Base-by-base conservation (phyloP, 2,888 invertebrate genomes). In the Diploptera punctata region DNA sequence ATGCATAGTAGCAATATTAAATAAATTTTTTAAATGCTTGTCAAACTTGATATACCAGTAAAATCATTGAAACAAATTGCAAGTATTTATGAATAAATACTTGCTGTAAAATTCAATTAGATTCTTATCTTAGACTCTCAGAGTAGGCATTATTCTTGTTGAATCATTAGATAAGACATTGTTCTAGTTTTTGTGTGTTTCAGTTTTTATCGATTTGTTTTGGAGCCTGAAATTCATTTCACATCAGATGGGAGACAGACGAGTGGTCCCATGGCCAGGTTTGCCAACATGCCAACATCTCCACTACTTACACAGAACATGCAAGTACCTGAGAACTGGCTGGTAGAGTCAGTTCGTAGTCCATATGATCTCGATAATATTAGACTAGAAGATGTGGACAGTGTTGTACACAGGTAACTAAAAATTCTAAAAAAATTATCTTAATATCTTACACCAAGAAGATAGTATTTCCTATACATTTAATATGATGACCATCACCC, bases 301-400 rank as follows among this genome's bases (percentile, higher is more conserved):
- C 94, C 98, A 13, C 85, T 99, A 57, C 87, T 99, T 61, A 99
- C 99, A 0, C 90, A 95, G 80, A 93, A 92, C 80, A 88, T 95
- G 83, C 86, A 94, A 78, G 94, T 97, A 16, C 98, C 98, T 13
- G 95, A 98, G 82, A 97, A 97, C 84, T 98, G 98, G 98, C 87
- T 98, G 78, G 97, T 97, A 7, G 97, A 97, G 85, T 93, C 95
- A 75, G 94, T 97, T 67, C 88, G 91, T 77, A 95, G 97, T 4
- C 93, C 95, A 0, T 95, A 98, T 82, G 99, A 99, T 85, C 87
- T 99, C 78, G 99, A 99, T 82, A 99, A 99, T 81, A 98, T 99
- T 74, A 90, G 97, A 74, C 85, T 99, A 75, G 94, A 95, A 75
- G 95, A 97, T 82, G 97, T 98, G 10, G 93, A 94, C 52, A 93